Evolutionary conservation across 1,140 invertebrate genomes (phyloP).

Genomic region (Helicoverpa zea): DNA sequence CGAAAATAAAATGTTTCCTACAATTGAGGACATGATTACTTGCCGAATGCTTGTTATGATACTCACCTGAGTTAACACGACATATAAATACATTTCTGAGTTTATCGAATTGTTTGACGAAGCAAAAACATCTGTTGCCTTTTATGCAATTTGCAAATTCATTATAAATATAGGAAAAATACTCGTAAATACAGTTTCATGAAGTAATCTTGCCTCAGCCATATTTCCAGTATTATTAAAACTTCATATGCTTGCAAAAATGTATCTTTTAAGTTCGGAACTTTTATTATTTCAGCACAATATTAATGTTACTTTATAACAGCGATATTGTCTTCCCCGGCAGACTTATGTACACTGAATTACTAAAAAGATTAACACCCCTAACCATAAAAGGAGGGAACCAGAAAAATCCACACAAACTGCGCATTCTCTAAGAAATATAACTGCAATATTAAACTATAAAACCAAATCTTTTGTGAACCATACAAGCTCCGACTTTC

Average conservation of each 20-base stretch:
- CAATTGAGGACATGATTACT: not conserved
- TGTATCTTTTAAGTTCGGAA: not conserved
- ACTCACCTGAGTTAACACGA: not conserved
- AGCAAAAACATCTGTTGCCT: not conserved
- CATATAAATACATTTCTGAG: not conserved
- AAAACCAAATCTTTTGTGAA: slow-evolving; percentile 54
- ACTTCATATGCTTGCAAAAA: not conserved
- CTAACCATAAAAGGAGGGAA: slow-evolving; percentile 34
- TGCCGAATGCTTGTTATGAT: not conserved
- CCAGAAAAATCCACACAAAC: slow-evolving; percentile 50
- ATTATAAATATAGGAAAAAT: no score
- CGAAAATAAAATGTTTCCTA: no score
- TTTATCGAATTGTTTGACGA: not conserved
- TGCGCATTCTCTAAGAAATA: slow-evolving; percentile 53
- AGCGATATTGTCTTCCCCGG: slow-evolving; percentile 13
- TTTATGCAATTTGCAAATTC: no score
- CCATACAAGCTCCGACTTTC: slow-evolving; percentile 47
- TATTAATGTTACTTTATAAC: slow-evolving; percentile 11
- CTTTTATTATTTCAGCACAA: slow-evolving; percentile 34
- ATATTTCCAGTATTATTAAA: not conserved
- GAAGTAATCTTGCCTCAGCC: no score
- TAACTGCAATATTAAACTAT: slow-evolving; percentile 56
- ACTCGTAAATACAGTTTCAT: no score
- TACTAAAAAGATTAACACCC: slow-evolving; percentile 47
- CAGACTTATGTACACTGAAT: slow-evolving; percentile 38